phyloP scores from a whole-genome alignment of 2,797 vertebrate genomes.

The Urocyon cinereoargenteus region DNA sequence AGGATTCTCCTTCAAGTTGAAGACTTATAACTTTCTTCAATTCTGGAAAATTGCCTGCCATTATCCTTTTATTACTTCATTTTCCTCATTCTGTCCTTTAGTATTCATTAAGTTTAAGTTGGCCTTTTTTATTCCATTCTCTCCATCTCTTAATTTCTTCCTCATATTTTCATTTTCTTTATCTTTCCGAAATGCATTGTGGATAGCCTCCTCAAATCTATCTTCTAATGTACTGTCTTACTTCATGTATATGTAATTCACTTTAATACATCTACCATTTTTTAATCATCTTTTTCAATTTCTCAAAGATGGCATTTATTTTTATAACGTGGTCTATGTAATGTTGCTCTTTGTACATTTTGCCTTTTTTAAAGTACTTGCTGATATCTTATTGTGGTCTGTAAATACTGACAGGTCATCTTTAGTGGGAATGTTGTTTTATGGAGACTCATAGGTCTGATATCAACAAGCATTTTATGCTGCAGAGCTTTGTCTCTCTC shows the following conservation, averaged over 20 bases:
- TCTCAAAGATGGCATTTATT: background rate
- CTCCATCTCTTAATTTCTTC: background rate
- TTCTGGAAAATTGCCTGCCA: background rate
- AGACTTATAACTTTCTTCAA: background rate
- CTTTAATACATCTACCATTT: background rate
- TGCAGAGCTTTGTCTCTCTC: background rate
- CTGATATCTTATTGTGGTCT: background rate
- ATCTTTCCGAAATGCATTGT: background rate
- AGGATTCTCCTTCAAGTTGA: background rate
- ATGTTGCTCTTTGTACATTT: background rate
- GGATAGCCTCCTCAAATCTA: background rate
- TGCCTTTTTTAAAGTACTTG: background rate
- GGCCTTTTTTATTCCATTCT: background rate
- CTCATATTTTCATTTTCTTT: background rate
- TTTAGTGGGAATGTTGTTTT: background rate
- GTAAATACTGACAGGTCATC: background rate
- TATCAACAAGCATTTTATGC: background rate
- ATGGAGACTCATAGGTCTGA: background rate
- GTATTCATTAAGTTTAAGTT: slow-evolving; percentile 22
- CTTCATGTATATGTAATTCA: background rate
- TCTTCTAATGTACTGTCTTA: background rate
- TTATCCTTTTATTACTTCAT: background rate
- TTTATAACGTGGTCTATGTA: background rate
- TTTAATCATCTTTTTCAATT: background rate
- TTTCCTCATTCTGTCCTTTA: background rate